Percentiles rank a stretch among this genome's conserved stretches.
Evolutionary conservation across 2,797 vertebrate genomes (phyloP).

Genomic region (Poecilia picta): DNA sequence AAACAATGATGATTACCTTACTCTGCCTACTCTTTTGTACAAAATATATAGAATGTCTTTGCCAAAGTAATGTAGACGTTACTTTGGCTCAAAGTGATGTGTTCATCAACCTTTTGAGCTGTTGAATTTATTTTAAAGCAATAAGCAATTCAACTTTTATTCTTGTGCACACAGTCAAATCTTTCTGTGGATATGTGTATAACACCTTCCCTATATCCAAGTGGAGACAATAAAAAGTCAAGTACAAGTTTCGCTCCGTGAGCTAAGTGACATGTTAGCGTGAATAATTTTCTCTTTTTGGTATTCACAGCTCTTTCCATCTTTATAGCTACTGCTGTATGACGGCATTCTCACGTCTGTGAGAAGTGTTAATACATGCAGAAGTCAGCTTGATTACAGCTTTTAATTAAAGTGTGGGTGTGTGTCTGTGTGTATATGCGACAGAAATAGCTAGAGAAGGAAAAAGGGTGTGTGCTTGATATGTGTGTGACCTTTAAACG

Average conservation of each 20-base stretch:
- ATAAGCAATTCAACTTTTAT: not conserved
- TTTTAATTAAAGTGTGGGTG: constrained; percentile 78
- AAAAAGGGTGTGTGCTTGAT: constrained; percentile 38
- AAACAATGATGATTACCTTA: not conserved
- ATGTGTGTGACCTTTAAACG: constrained; percentile 78
- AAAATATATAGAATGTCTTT: not conserved
- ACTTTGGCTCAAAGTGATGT: not conserved
- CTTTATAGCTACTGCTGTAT: constrained; percentile 50
- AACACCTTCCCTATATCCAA: not conserved
- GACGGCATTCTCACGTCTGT: constrained; percentile 66
- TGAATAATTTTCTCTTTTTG: constrained; percentile 37
- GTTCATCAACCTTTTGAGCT: not conserved
- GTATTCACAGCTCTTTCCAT: constrained; percentile 21
- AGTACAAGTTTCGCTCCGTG: constrained; percentile 17
- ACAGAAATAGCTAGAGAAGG: constrained; percentile 13
- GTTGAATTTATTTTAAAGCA: not conserved
- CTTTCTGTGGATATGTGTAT: not conserved
- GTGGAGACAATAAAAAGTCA: constrained; percentile 17
- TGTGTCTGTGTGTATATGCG: constrained; percentile 32
- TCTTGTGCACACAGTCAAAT: not conserved
- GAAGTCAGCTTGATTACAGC: constrained; percentile 72
- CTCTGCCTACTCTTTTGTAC: not conserved
- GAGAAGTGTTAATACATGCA: constrained; percentile 77
- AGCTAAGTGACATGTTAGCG: constrained; percentile 35
- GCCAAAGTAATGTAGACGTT: not conserved